These are phyloP conservation scores for Macrocentrus cingulum DNA, from an alignment of 1,140 invertebrate genomes.

Conservation along the genomic window DNA sequence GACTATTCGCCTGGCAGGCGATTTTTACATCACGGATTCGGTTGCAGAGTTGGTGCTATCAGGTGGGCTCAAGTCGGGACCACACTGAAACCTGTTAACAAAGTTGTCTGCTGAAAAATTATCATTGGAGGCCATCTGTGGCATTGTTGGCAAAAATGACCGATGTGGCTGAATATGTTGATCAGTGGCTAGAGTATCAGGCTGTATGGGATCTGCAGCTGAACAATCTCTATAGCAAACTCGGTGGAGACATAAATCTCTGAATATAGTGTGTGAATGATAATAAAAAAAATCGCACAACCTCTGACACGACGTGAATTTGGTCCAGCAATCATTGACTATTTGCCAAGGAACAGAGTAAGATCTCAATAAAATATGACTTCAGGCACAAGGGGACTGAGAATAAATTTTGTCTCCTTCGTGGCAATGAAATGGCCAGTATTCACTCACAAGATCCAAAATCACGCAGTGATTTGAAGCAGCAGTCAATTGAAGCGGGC, in stretches of 20 bases:
- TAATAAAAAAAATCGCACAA: constrained; percentile 95
- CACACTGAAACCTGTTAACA: constrained; percentile 88
- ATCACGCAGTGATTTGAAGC: constrained; percentile 91
- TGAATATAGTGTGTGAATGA: constrained; percentile 99
- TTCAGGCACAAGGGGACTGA: constrained; percentile 99
- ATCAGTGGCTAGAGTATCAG: constrained; percentile 96
- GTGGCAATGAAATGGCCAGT: constrained; percentile 92
- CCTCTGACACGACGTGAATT: constrained; percentile 97
- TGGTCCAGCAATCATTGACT: constrained; percentile 96
- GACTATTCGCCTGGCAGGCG: constrained; percentile 96
- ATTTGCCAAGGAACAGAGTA: constrained; percentile 99
- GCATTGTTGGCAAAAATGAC: constrained; percentile 90
- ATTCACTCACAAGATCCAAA: constrained; percentile 95
- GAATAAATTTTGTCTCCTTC: constrained; percentile 90
- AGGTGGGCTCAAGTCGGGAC: constrained; percentile 87
- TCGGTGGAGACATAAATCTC: constrained; percentile 89
- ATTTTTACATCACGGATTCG: constrained; percentile 92
- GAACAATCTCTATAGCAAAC: constrained; percentile 88
- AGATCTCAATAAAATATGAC: constrained; percentile 98
- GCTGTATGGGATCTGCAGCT: constrained; percentile 97
- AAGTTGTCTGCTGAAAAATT: constrained; percentile 81
- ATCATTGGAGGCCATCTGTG: constrained; percentile 84
- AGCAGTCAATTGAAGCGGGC: constrained; percentile 96
- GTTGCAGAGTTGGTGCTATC: constrained; percentile 83
- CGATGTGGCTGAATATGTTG: constrained; percentile 88